phyloP scores from a whole-genome alignment of 2,797 vertebrate species.

The Chiroxiphia lanceolata region DNA sequence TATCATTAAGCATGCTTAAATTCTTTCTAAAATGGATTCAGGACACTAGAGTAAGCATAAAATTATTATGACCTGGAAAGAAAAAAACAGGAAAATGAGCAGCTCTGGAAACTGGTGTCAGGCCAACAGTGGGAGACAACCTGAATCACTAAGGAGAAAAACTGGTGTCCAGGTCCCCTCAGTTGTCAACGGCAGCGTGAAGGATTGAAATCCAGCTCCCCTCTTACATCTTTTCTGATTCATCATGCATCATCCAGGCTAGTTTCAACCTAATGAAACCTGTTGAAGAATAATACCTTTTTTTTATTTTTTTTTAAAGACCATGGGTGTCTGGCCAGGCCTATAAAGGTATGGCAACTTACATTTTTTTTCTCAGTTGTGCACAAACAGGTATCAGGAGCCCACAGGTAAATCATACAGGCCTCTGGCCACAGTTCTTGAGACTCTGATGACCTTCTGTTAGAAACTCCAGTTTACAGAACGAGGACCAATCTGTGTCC shows the following conservation, averaged over 20 bases:
- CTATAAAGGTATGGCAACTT: background rate
- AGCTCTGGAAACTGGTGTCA: background rate
- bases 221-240: background rate
- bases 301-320: background rate
- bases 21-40: background rate
- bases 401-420: rapidly evolving
- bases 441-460: background rate
- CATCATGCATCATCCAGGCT: background rate
- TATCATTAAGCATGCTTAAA: background rate
- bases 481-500: background rate
- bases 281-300: background rate
- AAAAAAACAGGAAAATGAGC: background rate
- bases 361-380: rapidly evolving
- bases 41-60: background rate
- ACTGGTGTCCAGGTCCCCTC: background rate
- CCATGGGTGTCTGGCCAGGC: background rate
- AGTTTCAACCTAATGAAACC: background rate
- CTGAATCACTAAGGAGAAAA: background rate
- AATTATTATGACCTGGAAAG: background rate
- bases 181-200: background rate
- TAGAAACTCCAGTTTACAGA: background rate
- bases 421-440: background rate
- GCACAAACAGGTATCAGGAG: background rate
- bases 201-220: background rate
- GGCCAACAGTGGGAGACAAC: background rate